Conservation (phyloP, 2,113 vertebrate genomes). For the Myrmecobius fasciatus region DNA sequence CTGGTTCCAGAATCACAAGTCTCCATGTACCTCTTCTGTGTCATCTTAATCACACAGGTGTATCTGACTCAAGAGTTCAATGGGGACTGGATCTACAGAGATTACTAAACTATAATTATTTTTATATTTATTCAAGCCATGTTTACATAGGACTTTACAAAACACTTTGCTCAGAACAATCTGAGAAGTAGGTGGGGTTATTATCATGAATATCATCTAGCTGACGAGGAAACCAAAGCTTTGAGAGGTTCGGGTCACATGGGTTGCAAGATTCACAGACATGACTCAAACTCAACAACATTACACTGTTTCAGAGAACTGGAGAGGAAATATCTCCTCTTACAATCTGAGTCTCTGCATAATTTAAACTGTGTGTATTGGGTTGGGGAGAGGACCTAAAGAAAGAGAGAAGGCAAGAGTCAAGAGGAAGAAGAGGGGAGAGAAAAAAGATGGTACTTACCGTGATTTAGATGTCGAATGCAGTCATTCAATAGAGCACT, state of each 20-base stretch:
- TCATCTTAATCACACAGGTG: not conserved
- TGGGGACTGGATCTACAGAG: not conserved
- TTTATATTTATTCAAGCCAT: not conserved
- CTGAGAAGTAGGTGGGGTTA: not conserved
- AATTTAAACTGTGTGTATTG: not conserved
- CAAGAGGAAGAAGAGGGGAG: not conserved
- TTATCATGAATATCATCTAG: not conserved
- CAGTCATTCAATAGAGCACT: constrained; percentile 88
- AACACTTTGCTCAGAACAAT: not conserved
- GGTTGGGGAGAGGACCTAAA: not conserved
- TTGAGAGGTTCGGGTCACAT: not conserved
- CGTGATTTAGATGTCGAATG: constrained; percentile 91
- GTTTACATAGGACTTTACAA: not conserved
- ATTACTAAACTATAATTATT: not conserved
- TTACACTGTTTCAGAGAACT: not conserved
- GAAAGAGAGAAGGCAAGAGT: not conserved
- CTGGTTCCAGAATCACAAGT: not conserved
- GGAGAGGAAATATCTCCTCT: not conserved
- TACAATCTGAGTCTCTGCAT: not conserved
- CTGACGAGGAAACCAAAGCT: not conserved
- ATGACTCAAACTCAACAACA: not conserved
- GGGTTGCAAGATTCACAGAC: not conserved
- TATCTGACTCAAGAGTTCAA: not conserved
- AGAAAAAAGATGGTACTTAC: constrained; percentile 72
- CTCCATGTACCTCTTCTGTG: not conserved